Conservation (phyloP, 1,140 invertebrate genomes). For the Macrobrachium rosenbergii region DNA sequence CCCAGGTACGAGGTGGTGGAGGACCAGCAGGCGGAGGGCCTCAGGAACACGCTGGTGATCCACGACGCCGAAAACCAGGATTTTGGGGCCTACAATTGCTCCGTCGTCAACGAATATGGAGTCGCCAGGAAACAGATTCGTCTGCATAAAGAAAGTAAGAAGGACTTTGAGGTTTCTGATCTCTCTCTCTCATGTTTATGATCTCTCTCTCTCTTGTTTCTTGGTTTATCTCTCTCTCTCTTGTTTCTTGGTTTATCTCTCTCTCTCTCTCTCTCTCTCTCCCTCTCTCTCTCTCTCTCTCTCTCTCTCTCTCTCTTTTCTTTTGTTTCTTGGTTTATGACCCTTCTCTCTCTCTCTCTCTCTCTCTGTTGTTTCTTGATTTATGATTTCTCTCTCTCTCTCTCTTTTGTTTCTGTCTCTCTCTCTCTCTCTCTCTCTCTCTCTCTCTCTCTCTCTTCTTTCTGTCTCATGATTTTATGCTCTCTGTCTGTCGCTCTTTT, state of each 20-base stretch:
- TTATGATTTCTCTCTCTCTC: background rate
- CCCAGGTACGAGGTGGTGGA: constrained; percentile 74
- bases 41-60: constrained; percentile 87
- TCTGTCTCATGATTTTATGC: background rate
- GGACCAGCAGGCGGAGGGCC: constrained; percentile 76
- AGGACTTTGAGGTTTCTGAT: too few relatives aligned
- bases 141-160: constrained; percentile 49
- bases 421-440: constrained; percentile 8
- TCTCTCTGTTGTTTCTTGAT: background rate
- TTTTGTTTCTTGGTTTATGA: background rate
- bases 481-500: constrained; percentile 7
- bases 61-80: constrained; percentile 85
- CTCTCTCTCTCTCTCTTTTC: background rate
- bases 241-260: background rate
- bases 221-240: background rate
- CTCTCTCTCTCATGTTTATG: background rate
- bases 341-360: background rate
- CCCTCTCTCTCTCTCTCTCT: background rate
- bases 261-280: background rate
- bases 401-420: constrained; percentile 24
- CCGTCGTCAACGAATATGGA: constrained; percentile 91
- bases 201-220: background rate
- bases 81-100: constrained; percentile 95
- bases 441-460: constrained; percentile 13
- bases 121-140: constrained; percentile 49